Base-by-base conservation (phyloP, 37 sponge, comb jelly and placozoan genomes). In the Chondrilla cf. caribensis region DNA sequence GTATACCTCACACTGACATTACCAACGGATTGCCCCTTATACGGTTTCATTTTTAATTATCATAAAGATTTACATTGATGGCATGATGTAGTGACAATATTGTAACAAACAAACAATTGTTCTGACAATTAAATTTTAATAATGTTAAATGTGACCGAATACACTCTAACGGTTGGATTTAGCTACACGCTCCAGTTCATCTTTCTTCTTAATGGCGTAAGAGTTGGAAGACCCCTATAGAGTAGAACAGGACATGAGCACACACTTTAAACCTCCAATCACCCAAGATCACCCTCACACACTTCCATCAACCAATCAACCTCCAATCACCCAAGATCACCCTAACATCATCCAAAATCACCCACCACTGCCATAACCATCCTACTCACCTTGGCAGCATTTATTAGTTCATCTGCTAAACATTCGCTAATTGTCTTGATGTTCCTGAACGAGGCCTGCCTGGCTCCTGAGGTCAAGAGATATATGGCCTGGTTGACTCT, bases 171-270 rank as follows among this genome's bases (percentile, higher is more conserved):
- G 99, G 87, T 98, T 98, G 70, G 99, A 98, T 81, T 98, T 98
- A 47, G 99, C 99, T 54, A 98, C 99, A 54, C 99, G 89, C 79
- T 98, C 99, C 41, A 98, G 62, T 57, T 98, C 99, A 65, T 98
- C 99, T 85, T 98, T 98, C 93, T 96, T 96, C 93, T 98, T 98
- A 84, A 98, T 98, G 58, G 99, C 99, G 79, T 92, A 96, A 0
- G 93, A 92, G 72, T 98, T 98, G 67, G 99, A 98, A 1, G 99
- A 98, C 1, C 99, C 99, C 97, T 95, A 38, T 0, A 78, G 14
- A 72, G 26, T 4, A 72, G 38, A 28, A 28, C 58, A 78, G 9
- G n/a, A n/a, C n/a, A n/a, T n/a, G n/a, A n/a, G n/a, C n/a, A n/a
- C n/a, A n/a, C n/a, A n/a, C n/a, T n/a, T n/a, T n/a, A n/a, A n/a